A percentile compares a stretch with the other conserved stretches of the same genome.
Conservation (phyloP, 37 sponge, comb jelly and placozoan species). For the Crambe crambe region DNA sequence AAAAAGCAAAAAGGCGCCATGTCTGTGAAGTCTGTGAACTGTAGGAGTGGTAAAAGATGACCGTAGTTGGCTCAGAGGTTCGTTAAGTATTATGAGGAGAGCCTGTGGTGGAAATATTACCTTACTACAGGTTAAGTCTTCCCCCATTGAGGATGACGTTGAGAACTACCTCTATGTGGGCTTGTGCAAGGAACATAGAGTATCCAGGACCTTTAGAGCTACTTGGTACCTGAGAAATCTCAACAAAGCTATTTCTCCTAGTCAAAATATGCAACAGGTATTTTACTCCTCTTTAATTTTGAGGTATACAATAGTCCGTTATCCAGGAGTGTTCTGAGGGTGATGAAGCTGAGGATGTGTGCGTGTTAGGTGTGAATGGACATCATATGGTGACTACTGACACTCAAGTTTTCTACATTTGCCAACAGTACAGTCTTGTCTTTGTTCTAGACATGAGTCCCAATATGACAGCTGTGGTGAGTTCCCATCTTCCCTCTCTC, state of each 20-base stretch:
- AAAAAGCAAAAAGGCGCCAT: too few species aligned
- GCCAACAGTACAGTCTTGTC: constrained; percentile 65
- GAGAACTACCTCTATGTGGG: constrained; percentile 37
- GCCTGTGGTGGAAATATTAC: background rate
- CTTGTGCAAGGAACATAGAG: constrained; percentile 60
- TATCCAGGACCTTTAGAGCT: constrained; percentile 67
- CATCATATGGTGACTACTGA: constrained; percentile 4
- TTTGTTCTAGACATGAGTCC: constrained; percentile 74
- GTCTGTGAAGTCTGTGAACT: too few species aligned
- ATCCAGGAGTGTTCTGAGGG: background rate
- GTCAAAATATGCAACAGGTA: background rate
- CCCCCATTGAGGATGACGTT: background rate
- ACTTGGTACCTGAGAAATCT: constrained; percentile 47
- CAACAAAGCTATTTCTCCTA: constrained; percentile 5
- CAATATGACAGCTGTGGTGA: constrained; percentile 69
- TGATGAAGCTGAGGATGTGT: constrained; percentile 2
- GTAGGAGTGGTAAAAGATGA: background rate
- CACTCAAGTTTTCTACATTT: constrained; percentile 51
- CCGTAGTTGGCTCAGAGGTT: background rate
- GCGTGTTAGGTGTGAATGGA: constrained; percentile 1
- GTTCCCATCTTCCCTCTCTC: background rate
- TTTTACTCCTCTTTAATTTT: too few species aligned
- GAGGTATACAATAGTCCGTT: background rate
- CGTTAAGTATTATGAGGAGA: background rate
- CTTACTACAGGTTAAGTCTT: background rate